Evolutionary conservation across 2,113 vertebrate species (phyloP).

Genomic region (Hydrochoerus hydrochaeris): DNA sequence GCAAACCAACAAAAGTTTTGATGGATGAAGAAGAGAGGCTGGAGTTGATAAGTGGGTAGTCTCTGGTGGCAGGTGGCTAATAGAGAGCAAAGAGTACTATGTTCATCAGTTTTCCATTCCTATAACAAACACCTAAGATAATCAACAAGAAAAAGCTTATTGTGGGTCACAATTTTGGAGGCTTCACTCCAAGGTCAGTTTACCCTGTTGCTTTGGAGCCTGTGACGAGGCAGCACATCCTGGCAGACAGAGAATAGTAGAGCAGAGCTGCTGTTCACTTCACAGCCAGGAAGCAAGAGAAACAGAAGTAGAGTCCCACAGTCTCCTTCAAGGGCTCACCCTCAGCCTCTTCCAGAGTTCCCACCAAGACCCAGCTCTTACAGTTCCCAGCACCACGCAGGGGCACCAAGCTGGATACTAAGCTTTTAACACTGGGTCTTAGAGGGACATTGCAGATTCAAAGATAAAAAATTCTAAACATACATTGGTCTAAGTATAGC

Average conservation of each 20-base stretch:
- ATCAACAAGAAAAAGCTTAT: background rate
- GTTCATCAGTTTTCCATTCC: background rate
- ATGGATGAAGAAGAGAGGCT: background rate
- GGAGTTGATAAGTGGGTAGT: rapidly evolving
- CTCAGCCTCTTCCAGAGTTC: background rate
- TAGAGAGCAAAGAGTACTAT: background rate
- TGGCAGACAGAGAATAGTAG: background rate
- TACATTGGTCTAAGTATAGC: background rate
- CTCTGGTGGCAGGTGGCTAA: background rate
- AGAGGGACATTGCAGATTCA: background rate
- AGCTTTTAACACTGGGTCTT: background rate
- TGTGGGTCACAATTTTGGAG: background rate
- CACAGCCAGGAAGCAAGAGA: background rate
- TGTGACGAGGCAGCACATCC: background rate
- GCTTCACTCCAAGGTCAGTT: background rate
- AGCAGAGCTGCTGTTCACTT: background rate
- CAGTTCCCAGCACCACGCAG: background rate
- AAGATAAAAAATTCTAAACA: background rate
- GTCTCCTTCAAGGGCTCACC: too few species aligned
- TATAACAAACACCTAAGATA: background rate
- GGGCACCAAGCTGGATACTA: too few species aligned
- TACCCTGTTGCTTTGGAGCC: background rate
- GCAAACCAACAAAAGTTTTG: background rate
- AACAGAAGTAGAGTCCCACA: background rate
- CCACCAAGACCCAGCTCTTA: background rate